A percentile compares a stretch with the other conserved stretches of the same genome.
Evolutionary conservation across 2,888 invertebrate species (phyloP).

Genomic region (Salpingus planirostris): DNA sequence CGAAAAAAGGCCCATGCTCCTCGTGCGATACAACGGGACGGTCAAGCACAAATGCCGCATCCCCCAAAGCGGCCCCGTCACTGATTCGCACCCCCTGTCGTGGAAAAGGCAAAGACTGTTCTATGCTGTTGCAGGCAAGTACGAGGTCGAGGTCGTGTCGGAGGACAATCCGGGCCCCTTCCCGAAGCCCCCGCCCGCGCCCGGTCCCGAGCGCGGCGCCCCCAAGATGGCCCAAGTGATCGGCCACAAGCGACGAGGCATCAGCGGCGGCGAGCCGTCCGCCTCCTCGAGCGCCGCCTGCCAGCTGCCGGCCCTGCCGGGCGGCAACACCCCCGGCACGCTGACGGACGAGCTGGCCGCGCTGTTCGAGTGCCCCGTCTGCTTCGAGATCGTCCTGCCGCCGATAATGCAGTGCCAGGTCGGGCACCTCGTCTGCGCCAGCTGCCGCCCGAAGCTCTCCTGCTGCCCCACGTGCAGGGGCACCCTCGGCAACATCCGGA

Average conservation of each 20-base stretch:
- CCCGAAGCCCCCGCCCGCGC: no score
- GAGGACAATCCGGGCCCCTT: no score
- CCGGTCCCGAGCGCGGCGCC: no score
- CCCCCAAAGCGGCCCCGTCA: no score
- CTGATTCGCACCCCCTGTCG: no score
- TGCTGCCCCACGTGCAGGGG: conserved; percentile 98
- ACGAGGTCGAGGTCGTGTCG: no score
- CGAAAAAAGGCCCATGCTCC: no score
- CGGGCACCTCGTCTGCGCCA: conserved; percentile 96
- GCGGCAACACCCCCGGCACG: conserved; percentile 50
- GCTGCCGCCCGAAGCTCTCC: conserved; percentile 91
- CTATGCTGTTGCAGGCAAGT: no score
- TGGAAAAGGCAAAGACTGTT: no score
- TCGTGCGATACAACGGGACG: no score
- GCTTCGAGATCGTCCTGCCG: conserved; percentile 98
- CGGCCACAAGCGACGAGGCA: conserved; percentile 32
- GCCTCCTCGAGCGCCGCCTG: conserved; percentile 27
- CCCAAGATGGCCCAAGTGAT: conserved; percentile 29
- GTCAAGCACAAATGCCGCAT: no score
- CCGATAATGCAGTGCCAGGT: conserved; percentile 98
- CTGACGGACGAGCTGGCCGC: conserved; percentile 84
- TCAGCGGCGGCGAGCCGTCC: conserved; percentile 26
- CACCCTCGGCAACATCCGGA: conserved; percentile 91
- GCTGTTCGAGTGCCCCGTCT: conserved; percentile 92
- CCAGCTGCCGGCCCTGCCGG: conserved; percentile 25